Percentiles rank a stretch among this genome's conserved stretches.
These are phyloP conservation scores for Rhombomys opimus DNA, from an alignment of 2,113 vertebrate genomes.

Conservation along the genomic window DNA sequence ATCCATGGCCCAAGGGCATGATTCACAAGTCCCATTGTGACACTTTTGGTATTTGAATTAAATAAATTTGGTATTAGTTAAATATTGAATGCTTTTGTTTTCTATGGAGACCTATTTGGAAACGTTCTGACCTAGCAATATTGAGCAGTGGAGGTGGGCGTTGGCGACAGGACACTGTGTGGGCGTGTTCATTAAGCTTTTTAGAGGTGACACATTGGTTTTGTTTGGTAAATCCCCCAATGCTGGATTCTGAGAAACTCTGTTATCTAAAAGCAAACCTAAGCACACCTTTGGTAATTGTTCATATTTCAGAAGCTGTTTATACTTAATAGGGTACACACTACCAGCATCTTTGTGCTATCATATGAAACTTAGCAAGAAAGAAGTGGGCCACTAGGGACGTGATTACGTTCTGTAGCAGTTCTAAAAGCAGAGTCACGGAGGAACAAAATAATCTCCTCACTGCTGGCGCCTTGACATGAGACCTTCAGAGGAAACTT, in stretches of 20 bases:
- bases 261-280: neutral
- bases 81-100: neutral
- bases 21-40: neutral
- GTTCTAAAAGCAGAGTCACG: neutral
- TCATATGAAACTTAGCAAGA: neutral
- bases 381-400: neutral
- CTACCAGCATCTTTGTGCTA: neutral
- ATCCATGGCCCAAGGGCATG: too few species aligned
- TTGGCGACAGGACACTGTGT: too few species aligned
- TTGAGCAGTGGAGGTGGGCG: neutral
- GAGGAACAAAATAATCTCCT: neutral
- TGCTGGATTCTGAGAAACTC: neutral
- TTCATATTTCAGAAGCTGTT: slow-evolving; percentile 16
- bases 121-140: neutral
- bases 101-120: neutral
- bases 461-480: neutral
- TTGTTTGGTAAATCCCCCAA: neutral
- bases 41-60: neutral
- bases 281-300: neutral
- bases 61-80: neutral
- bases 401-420: neutral
- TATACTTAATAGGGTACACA: neutral
- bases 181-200: neutral
- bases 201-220: neutral
- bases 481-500: neutral